phyloP scores from a whole-genome alignment of 2,797 vertebrate species.

The Gouania willdenowi region DNA sequence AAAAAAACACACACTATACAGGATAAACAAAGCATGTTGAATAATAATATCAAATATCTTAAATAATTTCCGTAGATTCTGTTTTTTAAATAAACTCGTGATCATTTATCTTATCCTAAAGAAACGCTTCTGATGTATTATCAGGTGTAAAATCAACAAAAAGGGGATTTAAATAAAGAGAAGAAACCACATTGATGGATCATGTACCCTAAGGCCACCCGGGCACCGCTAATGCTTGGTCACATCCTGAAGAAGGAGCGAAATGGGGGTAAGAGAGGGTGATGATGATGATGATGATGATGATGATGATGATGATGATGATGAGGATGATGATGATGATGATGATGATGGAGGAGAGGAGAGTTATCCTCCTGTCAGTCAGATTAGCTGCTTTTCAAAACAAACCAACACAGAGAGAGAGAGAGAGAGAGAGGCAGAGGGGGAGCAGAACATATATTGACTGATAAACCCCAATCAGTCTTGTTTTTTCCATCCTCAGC shows the following conservation, averaged over 20 bases:
- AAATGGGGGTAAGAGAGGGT: constrained; percentile 28
- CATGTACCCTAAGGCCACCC: constrained; percentile 46
- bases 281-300: too few species aligned
- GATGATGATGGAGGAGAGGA: constrained; percentile 34
- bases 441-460: too few species aligned
- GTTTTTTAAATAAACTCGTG: too few species aligned
- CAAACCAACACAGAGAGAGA: constrained; percentile 28
- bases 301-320: too few species aligned
- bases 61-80: too few species aligned
- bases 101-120: too few species aligned
- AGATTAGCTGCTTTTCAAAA: constrained; percentile 55
- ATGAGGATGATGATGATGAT: constrained; percentile 36
- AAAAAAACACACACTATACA: too few species aligned
- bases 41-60: too few species aligned
- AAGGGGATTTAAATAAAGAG: constrained; percentile 12
- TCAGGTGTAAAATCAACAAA: too few species aligned
- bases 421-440: neutral
- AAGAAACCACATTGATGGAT: constrained; percentile 14
- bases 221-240: constrained; percentile 42
- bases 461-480: constrained; percentile 48
- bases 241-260: constrained; percentile 53
- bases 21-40: too few species aligned
- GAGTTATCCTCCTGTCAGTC: constrained; percentile 45
- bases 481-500: constrained; percentile 45
- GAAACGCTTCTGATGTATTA: too few species aligned